Evolutionary conservation across 1,140 invertebrate genomes (phyloP).

Genomic region (Ridgeia piscesae): DNA sequence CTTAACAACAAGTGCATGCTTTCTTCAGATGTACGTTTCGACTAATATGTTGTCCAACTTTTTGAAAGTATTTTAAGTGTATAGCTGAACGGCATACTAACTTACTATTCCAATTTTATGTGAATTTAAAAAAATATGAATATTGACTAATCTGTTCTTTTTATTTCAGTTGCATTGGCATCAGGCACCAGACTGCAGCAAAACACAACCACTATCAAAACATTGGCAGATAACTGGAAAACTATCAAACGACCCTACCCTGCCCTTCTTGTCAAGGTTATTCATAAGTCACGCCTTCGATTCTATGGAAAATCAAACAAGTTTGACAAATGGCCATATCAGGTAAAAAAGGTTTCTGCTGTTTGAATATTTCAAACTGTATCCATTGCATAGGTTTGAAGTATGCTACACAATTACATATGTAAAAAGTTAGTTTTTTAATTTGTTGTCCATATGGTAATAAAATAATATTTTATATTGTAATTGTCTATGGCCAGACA

Average conservation of each 20-base stretch:
- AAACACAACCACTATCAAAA: background rate
- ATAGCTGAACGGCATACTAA: no score
- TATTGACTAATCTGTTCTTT: background rate
- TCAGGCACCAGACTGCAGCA: background rate
- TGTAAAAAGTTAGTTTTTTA: background rate
- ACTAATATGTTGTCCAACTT: no score
- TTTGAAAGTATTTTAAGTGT: no score
- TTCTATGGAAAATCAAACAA: background rate
- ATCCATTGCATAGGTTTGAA: background rate
- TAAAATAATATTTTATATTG: background rate
- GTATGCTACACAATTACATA: background rate
- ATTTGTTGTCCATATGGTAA: background rate
- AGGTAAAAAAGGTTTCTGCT: background rate
- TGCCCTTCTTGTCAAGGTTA: background rate
- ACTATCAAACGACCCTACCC: background rate
- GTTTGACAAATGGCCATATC: conserved; percentile 5
- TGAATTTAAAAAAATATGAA: no score
- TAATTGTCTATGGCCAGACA: no score
- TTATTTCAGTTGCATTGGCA: background rate
- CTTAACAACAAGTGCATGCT: no score
- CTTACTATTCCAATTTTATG: no score
- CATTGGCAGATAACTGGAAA: background rate
- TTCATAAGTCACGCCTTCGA: conserved; percentile 4
- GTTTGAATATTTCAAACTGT: background rate
- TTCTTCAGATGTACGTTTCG: no score